These are phyloP conservation scores for Acleris cristana DNA, from an alignment of 2,888 invertebrate species.

Conservation along the genomic window DNA sequence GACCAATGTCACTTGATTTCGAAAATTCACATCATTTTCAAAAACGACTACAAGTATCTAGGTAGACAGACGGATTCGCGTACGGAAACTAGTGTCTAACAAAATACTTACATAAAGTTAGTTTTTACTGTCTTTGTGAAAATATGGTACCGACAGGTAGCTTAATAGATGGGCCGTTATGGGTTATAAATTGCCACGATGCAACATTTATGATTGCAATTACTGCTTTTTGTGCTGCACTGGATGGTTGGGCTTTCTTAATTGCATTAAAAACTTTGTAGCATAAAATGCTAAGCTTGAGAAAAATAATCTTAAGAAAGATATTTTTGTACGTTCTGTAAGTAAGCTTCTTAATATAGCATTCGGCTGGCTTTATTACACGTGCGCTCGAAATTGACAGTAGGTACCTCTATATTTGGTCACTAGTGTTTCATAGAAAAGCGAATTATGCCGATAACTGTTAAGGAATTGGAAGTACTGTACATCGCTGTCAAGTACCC, in stretches of 20 bases:
- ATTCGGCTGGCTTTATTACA: too few species aligned
- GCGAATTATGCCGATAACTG: too few species aligned
- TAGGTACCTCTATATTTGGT: too few species aligned
- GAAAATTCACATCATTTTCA: too few species aligned
- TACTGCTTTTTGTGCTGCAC: constrained; percentile 53
- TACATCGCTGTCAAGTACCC: too few species aligned
- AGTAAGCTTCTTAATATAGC: too few species aligned
- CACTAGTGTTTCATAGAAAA: too few species aligned
- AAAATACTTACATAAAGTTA: constrained; percentile 5
- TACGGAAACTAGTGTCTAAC: neutral
- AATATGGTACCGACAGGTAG: constrained; percentile 61
- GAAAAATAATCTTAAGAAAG: neutral
- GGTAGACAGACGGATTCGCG: neutral
- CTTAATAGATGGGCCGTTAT: constrained; percentile 62
- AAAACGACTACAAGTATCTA: too few species aligned
- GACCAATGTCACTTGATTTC: too few species aligned
- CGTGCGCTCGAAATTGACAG: too few species aligned
- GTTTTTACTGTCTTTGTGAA: constrained; percentile 53
- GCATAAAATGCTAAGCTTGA: neutral
- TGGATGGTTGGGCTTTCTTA: constrained; percentile 11
- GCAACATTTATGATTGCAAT: constrained; percentile 74
- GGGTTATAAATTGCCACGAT: constrained; percentile 66
- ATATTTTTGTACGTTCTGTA: too few species aligned
- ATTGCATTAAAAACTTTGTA: neutral
- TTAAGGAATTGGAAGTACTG: too few species aligned